Conservation (phyloP, 2,797 vertebrate species). For the Pristis pectinata region DNA sequence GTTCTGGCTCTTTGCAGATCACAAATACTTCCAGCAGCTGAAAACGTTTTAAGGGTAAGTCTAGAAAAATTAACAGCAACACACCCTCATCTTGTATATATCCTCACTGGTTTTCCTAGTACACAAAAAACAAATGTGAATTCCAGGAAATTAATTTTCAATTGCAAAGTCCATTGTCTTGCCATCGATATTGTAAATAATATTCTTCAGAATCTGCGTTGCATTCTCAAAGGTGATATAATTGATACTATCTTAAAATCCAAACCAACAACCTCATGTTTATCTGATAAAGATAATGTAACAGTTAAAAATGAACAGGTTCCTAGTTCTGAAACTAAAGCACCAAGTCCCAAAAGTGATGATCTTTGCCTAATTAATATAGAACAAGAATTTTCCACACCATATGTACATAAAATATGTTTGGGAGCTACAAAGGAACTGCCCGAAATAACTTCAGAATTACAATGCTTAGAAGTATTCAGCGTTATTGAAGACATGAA, state of each 20-base stretch:
- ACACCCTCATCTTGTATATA: background rate
- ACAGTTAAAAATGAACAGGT: background rate
- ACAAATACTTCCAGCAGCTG: constrained; percentile 29
- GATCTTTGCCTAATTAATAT: background rate
- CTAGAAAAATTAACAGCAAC: background rate
- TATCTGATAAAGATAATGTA: background rate
- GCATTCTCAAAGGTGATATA: constrained; percentile 41
- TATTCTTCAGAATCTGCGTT: constrained; percentile 47
- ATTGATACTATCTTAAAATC: constrained; percentile 39
- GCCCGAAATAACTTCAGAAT: background rate
- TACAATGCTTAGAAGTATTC: background rate
- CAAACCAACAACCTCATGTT: constrained; percentile 3
- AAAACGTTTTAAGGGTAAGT: background rate
- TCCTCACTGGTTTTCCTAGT: constrained; percentile 20
- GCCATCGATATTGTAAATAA: constrained; percentile 44
- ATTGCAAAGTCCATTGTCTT: constrained; percentile 45
- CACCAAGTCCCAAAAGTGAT: background rate
- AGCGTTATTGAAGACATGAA: constrained; percentile 46
- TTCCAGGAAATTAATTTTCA: constrained; percentile 41
- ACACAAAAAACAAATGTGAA: background rate
- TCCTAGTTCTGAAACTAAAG: background rate
- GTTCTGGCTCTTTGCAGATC: background rate
- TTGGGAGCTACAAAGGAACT: background rate
- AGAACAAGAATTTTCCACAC: constrained; percentile 1
- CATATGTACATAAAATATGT: constrained; percentile 7